phyloP scores from a whole-genome alignment of 2,113 vertebrate species.

The Okapia johnstoni region DNA sequence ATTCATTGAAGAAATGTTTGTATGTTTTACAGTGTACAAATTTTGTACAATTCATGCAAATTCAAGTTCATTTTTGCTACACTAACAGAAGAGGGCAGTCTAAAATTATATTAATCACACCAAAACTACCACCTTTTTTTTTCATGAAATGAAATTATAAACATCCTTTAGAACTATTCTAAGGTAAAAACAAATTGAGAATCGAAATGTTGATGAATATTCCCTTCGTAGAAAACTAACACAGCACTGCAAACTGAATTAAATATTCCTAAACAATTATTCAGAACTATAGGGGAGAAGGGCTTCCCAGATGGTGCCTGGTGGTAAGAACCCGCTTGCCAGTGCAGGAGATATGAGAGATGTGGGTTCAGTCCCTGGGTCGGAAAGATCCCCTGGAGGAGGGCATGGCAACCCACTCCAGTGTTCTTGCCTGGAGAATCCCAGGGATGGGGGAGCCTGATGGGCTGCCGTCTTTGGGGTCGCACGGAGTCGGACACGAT shows the following conservation, averaged over 20 bases:
- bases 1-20: neutral
- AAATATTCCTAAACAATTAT: neutral
- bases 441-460: neutral
- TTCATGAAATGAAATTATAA: neutral
- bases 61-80: neutral
- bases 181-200: neutral
- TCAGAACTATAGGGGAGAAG: neutral
- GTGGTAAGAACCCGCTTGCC: neutral
- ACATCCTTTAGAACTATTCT: neutral
- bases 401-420: fast-evolving
- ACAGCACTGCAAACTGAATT: neutral
- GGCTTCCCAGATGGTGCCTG: neutral
- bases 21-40: neutral
- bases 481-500: too few species aligned
- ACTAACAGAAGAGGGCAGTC: neutral
- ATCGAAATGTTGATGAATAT: neutral
- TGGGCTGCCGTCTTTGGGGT: too few species aligned
- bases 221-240: neutral
- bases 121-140: neutral
- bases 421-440: neutral
- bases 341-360: neutral
- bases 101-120: neutral
- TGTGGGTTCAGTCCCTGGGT: neutral
- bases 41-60: neutral
- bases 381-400: neutral